Percentiles rank a stretch among this genome's conserved stretches.
phyloP scores from a whole-genome alignment of 2,797 vertebrate species.

The Ispidina picta region DNA sequence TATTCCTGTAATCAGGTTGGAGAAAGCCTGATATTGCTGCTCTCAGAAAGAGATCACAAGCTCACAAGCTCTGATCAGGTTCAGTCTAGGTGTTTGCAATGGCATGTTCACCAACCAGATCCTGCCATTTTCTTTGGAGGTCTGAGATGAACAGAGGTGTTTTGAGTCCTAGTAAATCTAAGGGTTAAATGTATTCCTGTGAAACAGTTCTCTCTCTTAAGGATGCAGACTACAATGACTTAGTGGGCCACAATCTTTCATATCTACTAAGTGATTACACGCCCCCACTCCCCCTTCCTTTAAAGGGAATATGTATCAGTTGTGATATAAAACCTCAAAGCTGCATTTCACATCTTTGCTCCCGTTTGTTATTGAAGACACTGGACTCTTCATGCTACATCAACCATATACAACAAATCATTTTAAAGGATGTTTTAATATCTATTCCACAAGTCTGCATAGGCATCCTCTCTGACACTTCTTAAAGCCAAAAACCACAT shows the following conservation, averaged over 20 bases:
- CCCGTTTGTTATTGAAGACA: neutral
- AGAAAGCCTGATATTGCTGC: neutral
- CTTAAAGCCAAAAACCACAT: slow-evolving; percentile 15
- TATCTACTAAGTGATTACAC: neutral
- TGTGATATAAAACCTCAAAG: neutral
- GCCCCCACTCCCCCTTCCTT: neutral
- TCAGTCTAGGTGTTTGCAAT: neutral
- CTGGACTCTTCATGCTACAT: neutral
- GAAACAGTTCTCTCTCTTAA: neutral
- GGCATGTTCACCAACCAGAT: neutral
- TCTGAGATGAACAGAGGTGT: neutral
- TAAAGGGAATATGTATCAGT: neutral
- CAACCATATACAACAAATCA: neutral
- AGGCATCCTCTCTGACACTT: neutral
- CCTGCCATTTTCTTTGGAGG: neutral
- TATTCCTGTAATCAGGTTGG: neutral
- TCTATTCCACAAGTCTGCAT: neutral
- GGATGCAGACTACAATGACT: neutral
- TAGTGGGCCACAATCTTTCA: neutral
- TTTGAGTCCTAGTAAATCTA: neutral
- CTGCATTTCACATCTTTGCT: neutral
- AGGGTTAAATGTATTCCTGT: neutral
- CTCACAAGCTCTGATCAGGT: neutral
- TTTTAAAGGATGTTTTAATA: slow-evolving; percentile 15
- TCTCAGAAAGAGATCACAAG: neutral